These are phyloP conservation scores for Phyllopteryx taeniolatus DNA, from an alignment of 2,113 vertebrate genomes.

Conservation along the genomic window DNA sequence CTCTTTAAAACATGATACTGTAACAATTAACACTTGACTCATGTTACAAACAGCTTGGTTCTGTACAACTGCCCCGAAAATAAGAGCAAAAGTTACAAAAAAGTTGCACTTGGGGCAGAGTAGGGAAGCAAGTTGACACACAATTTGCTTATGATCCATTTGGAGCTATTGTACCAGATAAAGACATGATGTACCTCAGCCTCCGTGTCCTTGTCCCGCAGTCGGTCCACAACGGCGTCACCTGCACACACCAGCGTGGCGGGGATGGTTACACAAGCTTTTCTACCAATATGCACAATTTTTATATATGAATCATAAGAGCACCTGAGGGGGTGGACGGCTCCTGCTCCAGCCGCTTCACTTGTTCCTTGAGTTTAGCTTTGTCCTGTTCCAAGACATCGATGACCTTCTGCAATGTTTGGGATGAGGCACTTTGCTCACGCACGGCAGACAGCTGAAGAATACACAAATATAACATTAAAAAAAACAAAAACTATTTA, in stretches of 20 bases:
- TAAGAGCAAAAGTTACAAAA: not conserved
- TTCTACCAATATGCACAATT: not conserved
- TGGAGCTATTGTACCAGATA: slow-evolving; percentile 16
- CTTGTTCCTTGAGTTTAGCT: slow-evolving; percentile 79
- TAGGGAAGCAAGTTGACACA: slow-evolving; percentile 29
- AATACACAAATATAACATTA: not conserved
- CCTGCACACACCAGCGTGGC: slow-evolving; percentile 60
- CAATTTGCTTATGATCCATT: slow-evolving; percentile 1
- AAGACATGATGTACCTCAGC: slow-evolving; percentile 84
- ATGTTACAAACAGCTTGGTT: slow-evolving; percentile 13
- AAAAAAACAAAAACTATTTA: too few relatives aligned
- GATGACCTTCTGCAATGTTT: slow-evolving; percentile 79
- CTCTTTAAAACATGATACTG: slow-evolving; percentile 53
- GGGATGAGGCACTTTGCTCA: slow-evolving; percentile 79
- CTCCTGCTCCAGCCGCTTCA: slow-evolving; percentile 84
- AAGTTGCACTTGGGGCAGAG: not conserved
- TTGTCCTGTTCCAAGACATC: slow-evolving; percentile 86
- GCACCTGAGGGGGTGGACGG: slow-evolving; percentile 68
- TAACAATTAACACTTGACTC: slow-evolving; percentile 18
- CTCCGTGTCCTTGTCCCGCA: slow-evolving; percentile 78
- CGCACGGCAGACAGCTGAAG: slow-evolving; percentile 78
- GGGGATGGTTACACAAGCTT: not conserved
- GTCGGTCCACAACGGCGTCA: slow-evolving; percentile 72
- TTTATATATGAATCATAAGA: too few relatives aligned
- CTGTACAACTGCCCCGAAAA: slow-evolving; percentile 22